Conservation (phyloP, 2,797 vertebrate genomes). For the Anniella stebbinsi region DNA sequence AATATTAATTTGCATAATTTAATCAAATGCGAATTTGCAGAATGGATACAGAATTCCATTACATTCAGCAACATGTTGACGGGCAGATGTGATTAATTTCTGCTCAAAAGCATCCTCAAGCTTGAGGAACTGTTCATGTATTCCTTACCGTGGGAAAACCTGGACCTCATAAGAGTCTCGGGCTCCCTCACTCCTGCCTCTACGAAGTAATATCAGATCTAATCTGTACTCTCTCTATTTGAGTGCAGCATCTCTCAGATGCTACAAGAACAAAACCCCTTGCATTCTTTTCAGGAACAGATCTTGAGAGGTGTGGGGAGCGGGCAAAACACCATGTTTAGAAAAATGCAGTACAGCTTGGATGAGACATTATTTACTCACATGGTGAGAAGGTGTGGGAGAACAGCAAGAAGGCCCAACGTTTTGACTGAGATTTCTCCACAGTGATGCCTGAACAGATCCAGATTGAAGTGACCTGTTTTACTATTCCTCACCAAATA, state of each 20-base stretch:
- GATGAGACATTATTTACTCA: not conserved
- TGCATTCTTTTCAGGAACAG: not conserved
- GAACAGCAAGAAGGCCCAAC: not conserved
- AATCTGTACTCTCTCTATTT: not conserved
- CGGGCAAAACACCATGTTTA: not conserved
- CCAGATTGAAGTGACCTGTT: not conserved
- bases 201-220: not conserved
- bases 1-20: not conserved
- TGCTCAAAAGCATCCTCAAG: not conserved
- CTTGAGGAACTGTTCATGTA: not conserved
- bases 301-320: too few relatives aligned
- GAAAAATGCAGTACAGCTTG: not conserved
- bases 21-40: not conserved
- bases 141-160: not conserved
- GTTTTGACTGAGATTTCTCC: not conserved
- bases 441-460: not conserved
- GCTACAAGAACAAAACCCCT: not conserved
- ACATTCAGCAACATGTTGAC: not conserved
- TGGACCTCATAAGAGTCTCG: not conserved
- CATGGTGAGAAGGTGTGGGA: not conserved
- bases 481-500: slow-evolving; percentile 13
- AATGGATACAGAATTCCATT: not conserved
- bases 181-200: not conserved
- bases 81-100: not conserved
- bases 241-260: not conserved